phyloP scores from a whole-genome alignment of 2,888 invertebrate genomes.

The Morinoia aosen region DNA sequence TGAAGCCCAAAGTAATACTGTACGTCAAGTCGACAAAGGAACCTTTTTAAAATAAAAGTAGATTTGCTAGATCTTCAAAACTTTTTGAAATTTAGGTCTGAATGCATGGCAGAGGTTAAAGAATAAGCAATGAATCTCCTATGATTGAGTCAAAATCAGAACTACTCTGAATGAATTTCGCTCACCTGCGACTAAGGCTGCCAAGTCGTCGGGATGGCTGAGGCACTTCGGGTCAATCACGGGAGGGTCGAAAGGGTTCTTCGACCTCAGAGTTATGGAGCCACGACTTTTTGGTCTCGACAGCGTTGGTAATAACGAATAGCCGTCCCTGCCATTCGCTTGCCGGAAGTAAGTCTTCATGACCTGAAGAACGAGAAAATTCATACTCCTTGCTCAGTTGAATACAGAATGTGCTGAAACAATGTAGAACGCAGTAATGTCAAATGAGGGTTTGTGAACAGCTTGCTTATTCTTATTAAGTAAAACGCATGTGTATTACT shows the following conservation, averaged over 20 bases:
- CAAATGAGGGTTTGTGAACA: no score
- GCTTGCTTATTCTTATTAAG: no score
- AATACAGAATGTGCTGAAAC: no score
- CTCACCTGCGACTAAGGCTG: constrained; percentile 81
- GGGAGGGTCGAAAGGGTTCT: constrained; percentile 86
- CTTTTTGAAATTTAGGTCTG: no score
- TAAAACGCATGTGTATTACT: no score
- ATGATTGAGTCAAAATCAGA: background rate
- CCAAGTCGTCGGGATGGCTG: constrained; percentile 86
- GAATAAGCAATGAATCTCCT: background rate
- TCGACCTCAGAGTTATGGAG: constrained; percentile 81
- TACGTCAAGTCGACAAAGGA: background rate
- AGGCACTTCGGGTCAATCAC: constrained; percentile 92
- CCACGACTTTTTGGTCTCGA: constrained; percentile 86
- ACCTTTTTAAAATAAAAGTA: background rate
- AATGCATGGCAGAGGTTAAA: background rate
- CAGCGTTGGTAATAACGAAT: constrained; percentile 89
- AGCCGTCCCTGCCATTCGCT: constrained; percentile 82
- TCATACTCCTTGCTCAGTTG: background rate
- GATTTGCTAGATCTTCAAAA: no score
- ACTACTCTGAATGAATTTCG: background rate
- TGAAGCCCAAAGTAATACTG: background rate
- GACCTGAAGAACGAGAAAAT: constrained; percentile 50
- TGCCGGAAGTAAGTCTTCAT: constrained; percentile 76
- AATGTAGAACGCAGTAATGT: no score